Percentiles rank a stretch among this genome's conserved stretches.
These are phyloP conservation scores for Zelleria hepariella DNA, from an alignment of 2,888 invertebrate genomes.

Conservation along the genomic window DNA sequence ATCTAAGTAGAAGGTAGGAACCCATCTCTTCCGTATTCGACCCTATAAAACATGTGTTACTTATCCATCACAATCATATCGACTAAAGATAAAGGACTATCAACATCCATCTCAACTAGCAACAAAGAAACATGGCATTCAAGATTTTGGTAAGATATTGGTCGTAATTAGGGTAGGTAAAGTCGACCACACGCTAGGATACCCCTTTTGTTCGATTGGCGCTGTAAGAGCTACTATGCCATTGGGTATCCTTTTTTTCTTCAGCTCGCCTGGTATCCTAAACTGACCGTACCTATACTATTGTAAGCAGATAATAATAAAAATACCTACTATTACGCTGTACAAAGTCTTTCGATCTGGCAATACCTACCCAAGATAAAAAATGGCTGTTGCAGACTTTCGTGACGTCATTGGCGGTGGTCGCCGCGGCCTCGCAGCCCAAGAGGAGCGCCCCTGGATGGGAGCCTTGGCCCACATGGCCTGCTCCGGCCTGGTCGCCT, in stretches of 20 bases:
- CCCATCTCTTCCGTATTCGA: slow-evolving; percentile 43
- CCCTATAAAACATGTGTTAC: slow-evolving; percentile 43
- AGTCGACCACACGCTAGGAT: no score
- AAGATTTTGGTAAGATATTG: slow-evolving; percentile 45
- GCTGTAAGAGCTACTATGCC: background rate
- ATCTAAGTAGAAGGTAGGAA: slow-evolving; percentile 15
- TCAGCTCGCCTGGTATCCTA: no score
- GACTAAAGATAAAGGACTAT: slow-evolving; percentile 22
- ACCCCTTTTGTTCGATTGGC: no score
- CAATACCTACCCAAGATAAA: no score
- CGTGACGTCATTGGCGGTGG: slow-evolving; percentile 22
- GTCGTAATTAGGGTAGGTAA: background rate
- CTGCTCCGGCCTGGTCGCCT: slow-evolving; percentile 23
- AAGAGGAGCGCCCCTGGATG: slow-evolving; percentile 40
- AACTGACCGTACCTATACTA: no score
- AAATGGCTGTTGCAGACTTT: slow-evolving; percentile 12
- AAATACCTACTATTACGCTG: no score
- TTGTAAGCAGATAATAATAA: no score
- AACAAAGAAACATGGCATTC: slow-evolving; percentile 28
- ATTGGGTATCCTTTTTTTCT: background rate
- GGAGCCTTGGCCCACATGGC: slow-evolving; percentile 15
- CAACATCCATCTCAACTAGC: slow-evolving; percentile 16
- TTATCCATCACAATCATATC: slow-evolving; percentile 26
- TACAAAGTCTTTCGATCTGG: background rate
- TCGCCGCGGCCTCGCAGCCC: slow-evolving; percentile 21